Evolutionary conservation across 2,888 invertebrate genomes (phyloP).

Genomic region (Thymelicus lineola): DNA sequence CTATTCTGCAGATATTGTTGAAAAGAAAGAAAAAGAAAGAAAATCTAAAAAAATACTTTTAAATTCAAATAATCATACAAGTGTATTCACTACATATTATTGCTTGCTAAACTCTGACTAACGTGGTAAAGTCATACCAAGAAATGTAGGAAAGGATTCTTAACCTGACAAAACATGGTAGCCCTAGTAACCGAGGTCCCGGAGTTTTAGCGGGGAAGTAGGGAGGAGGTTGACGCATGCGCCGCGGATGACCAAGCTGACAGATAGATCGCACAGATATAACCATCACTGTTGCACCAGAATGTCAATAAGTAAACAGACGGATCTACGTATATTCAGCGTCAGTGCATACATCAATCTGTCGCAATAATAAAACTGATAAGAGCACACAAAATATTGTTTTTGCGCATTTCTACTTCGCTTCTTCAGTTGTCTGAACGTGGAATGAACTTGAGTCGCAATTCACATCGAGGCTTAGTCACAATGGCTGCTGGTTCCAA

Average conservation of each 20-base stretch:
- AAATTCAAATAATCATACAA: no score
- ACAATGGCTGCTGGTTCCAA: slow-evolving; percentile 48
- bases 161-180: not conserved
- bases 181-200: not conserved
- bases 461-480: slow-evolving; percentile 40
- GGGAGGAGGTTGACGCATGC: slow-evolving; percentile 7
- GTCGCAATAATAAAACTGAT: no score
- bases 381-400: no score
- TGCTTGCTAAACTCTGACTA: no score
- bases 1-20: no score
- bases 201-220: not conserved
- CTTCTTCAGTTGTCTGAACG: slow-evolving; percentile 26
- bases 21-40: no score
- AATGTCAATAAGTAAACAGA: slow-evolving; percentile 30
- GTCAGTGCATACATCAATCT: no score
- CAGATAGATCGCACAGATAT: slow-evolving; percentile 17
- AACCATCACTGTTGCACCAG: slow-evolving; percentile 2
- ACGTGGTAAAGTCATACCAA: no score
- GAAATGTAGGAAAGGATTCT: not conserved
- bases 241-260: not conserved
- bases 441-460: slow-evolving; percentile 46
- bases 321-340: not conserved
- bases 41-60: no score
- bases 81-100: no score
- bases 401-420: no score